phyloP scores from a whole-genome alignment of 1,140 invertebrate species.

The Lepidurus packardi region DNA sequence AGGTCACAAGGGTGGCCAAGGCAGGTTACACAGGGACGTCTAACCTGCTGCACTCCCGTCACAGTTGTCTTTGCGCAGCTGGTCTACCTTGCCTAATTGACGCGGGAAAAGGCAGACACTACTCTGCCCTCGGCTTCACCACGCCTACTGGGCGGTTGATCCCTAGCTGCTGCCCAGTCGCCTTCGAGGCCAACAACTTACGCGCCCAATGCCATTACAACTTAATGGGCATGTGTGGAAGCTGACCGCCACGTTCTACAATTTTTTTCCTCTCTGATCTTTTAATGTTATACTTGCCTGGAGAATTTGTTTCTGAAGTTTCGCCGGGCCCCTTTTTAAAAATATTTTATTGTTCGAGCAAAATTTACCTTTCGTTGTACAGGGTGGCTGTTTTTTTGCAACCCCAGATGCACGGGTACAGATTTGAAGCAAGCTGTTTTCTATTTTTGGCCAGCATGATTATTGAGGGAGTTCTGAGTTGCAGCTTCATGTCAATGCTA shows the following conservation, averaged over 20 bases:
- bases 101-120: constrained; percentile 2
- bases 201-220: constrained; percentile 6
- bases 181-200: neutral
- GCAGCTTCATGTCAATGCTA: neutral
- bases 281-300: neutral
- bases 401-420: neutral
- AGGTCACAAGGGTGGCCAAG: constrained; percentile 1
- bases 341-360: neutral
- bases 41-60: constrained; percentile 16
- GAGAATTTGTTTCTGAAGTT: neutral
- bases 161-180: neutral
- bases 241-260: neutral
- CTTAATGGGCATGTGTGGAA: neutral
- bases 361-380: neutral
- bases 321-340: neutral
- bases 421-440: neutral
- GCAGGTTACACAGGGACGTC: constrained; percentile 4
- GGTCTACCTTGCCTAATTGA: constrained; percentile 15
- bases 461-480: neutral
- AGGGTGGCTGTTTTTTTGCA: neutral
- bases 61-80: constrained; percentile 17
- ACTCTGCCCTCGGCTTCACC: neutral
- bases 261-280: neutral
- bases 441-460: neutral
- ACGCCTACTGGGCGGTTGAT: neutral